Evolutionary conservation across 2,888 invertebrate genomes (phyloP).

Genomic region (Dryococelus australis): DNA sequence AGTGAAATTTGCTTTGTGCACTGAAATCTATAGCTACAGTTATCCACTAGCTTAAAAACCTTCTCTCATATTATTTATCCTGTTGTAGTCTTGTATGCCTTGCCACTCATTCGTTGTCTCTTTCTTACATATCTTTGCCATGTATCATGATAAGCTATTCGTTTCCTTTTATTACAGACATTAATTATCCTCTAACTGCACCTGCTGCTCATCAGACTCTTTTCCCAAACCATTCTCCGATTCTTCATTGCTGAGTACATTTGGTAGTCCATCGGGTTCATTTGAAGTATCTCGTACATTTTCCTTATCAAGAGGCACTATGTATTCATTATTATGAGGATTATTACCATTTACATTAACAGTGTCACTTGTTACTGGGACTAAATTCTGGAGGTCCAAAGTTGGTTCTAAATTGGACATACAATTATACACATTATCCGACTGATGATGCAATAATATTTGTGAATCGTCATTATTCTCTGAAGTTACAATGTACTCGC

Average conservation of each 20-base stretch:
- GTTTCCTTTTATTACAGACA: not conserved
- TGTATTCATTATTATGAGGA: not conserved
- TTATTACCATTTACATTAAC: not conserved
- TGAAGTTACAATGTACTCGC: not conserved
- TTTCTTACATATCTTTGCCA: not conserved
- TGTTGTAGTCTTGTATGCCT: not conserved
- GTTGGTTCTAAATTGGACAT: not conserved
- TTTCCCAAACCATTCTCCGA: too few relatives aligned
- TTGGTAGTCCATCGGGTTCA: not conserved
- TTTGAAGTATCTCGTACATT: not conserved
- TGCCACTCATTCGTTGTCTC: not conserved
- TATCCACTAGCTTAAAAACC: not conserved
- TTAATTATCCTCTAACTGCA: not conserved
- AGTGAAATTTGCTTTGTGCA: not conserved
- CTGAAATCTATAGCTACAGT: not conserved
- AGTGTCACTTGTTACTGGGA: not conserved
- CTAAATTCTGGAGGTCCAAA: not conserved
- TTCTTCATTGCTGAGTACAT: not conserved
- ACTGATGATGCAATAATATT: not conserved
- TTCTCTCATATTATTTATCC: not conserved
- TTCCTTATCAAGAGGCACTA: not conserved
- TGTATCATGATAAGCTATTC: not conserved
- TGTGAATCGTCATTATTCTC: not conserved
- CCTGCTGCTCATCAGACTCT: not conserved
- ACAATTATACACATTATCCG: too few relatives aligned